A percentile compares a stretch with the other conserved stretches of the same genome.
phyloP scores from a whole-genome alignment of 2,888 invertebrate species.

The Drosophila quinaria region DNA sequence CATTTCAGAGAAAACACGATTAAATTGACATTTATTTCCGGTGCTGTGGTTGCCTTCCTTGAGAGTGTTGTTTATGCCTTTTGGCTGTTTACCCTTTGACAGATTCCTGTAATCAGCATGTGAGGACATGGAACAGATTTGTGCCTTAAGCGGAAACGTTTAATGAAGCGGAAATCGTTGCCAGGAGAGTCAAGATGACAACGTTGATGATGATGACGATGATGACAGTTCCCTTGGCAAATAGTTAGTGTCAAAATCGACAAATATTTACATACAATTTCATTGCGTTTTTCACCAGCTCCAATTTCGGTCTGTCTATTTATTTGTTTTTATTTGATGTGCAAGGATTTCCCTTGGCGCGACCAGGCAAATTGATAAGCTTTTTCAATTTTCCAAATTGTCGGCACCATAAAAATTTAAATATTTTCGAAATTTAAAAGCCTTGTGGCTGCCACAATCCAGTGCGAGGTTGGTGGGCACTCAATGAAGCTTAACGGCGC shows the following conservation, averaged over 20 bases:
- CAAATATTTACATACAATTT: constrained; percentile 73
- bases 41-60: constrained; percentile 29
- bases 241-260: constrained; percentile 72
- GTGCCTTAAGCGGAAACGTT: constrained; percentile 70
- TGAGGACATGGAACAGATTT: constrained; percentile 63
- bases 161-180: constrained; percentile 78
- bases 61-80: constrained; percentile 40
- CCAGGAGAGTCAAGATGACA: constrained; percentile 40
- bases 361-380: constrained; percentile 45
- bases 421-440: constrained; percentile 76
- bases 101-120: constrained; percentile 62
- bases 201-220: constrained; percentile 17
- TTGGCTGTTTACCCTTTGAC: constrained; percentile 60
- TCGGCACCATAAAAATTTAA: constrained; percentile 75
- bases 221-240: constrained; percentile 51
- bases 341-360: constrained; percentile 5
- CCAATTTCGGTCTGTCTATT: neutral
- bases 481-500: constrained; percentile 59
- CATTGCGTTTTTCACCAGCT: constrained; percentile 35
- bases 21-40: constrained; percentile 22
- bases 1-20: neutral
- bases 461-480: constrained; percentile 28
- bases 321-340: constrained; percentile 2
- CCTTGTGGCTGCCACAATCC: constrained; percentile 28
- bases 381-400: constrained; percentile 76